Conservation (phyloP, 1,140 invertebrate species). For the Drosophila melanica region DNA sequence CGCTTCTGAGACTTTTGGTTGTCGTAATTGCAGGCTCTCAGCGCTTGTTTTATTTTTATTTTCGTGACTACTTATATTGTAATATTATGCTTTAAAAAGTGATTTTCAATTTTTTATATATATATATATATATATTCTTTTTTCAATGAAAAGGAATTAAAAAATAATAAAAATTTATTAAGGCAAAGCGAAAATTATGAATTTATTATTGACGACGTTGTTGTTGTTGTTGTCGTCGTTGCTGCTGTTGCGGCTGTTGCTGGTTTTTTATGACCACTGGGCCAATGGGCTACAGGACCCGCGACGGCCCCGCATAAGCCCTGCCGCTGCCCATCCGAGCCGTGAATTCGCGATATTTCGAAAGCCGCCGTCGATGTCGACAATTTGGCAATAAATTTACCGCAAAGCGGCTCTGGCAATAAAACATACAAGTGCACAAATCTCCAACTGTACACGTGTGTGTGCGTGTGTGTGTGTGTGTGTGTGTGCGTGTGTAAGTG, state of each 20-base stretch:
- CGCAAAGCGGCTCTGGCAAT: slow-evolving; percentile 71
- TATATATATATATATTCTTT: slow-evolving; percentile 34
- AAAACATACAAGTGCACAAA: slow-evolving; percentile 73
- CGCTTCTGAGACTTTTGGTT: slow-evolving; percentile 39
- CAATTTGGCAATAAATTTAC: slow-evolving; percentile 78
- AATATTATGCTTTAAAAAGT: slow-evolving; percentile 56
- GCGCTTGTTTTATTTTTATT: slow-evolving; percentile 32
- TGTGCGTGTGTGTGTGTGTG: too few species aligned
- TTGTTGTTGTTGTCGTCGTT: slow-evolving; percentile 11
- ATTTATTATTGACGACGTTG: slow-evolving; percentile 71
- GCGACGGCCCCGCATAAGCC: neutral
- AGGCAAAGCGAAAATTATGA: slow-evolving; percentile 78
- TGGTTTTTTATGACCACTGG: slow-evolving; percentile 53
- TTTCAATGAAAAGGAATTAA: slow-evolving; percentile 70
- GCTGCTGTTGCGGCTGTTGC: slow-evolving; percentile 35
- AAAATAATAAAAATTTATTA: slow-evolving; percentile 82
- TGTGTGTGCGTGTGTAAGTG: slow-evolving; percentile 13
- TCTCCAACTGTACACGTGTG: slow-evolving; percentile 13
- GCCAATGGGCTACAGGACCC: slow-evolving; percentile 23
- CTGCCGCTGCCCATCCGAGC: neutral
- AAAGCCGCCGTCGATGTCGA: slow-evolving; percentile 57
- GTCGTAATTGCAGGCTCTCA: slow-evolving; percentile 49
- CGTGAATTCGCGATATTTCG: slow-evolving; percentile 63
- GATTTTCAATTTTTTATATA: slow-evolving; percentile 43
- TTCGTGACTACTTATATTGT: slow-evolving; percentile 50